These are phyloP conservation scores for Sceloporus tristichus DNA, from an alignment of 2,113 vertebrate genomes.

Conservation along the genomic window DNA sequence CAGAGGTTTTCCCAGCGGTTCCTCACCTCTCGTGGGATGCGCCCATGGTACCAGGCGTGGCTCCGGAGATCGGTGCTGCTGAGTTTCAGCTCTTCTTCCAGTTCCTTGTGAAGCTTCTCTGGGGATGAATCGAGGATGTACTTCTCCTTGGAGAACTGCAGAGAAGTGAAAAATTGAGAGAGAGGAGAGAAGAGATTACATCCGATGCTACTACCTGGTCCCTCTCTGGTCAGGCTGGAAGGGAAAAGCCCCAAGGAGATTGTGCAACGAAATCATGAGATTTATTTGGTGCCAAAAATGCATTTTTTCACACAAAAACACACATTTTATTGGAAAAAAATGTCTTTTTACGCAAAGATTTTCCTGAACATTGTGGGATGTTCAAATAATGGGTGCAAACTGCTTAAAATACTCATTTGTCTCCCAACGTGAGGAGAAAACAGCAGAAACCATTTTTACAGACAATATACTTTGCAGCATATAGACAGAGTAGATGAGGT, in stretches of 20 bases:
- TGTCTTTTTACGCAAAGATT: too few species aligned
- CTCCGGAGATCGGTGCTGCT: constrained; percentile 94
- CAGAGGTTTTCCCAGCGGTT: background rate
- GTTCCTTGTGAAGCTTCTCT: constrained; percentile 94
- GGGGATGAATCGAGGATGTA: constrained; percentile 96
- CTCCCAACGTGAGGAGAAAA: too few species aligned
- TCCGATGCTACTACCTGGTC: background rate
- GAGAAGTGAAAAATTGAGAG: constrained; percentile 5
- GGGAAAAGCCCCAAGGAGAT: background rate
- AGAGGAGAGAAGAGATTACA: background rate
- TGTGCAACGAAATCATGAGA: too few species aligned
- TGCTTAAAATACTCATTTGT: too few species aligned
- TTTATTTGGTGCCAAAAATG: too few species aligned
- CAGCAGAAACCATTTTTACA: background rate
- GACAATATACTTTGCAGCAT: background rate
- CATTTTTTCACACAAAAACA: too few species aligned
- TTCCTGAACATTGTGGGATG: too few species aligned
- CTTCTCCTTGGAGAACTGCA: constrained; percentile 98
- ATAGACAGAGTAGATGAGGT: background rate
- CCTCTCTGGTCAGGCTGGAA: background rate
- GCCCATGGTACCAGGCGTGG: constrained; percentile 98
- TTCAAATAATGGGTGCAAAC: too few species aligned
- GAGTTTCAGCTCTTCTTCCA: constrained; percentile 97
- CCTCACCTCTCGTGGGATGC: constrained; percentile 94
- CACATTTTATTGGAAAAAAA: too few species aligned